Percentiles rank a stretch among this genome's conserved stretches.
Conservation (phyloP, 2,888 invertebrate genomes). For the Antheraea yamamai region DNA sequence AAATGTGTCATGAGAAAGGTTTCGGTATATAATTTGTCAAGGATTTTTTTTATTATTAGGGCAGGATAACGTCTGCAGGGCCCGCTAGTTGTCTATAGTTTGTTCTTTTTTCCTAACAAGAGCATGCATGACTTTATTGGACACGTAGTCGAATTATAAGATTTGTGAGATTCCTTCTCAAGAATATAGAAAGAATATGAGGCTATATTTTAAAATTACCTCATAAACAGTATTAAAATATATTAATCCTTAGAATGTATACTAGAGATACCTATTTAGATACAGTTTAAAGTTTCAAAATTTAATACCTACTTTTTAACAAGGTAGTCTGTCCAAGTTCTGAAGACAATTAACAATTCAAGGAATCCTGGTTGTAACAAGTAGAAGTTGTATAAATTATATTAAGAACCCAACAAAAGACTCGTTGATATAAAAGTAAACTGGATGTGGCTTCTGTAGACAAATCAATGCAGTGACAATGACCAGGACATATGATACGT, state of each 20-base stretch:
- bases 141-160: no score
- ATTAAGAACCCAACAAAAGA: slow-evolving; percentile 52
- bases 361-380: slow-evolving; percentile 61
- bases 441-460: slow-evolving; percentile 32
- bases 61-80: no score
- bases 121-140: no score
- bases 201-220: not conserved
- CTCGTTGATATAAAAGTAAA: slow-evolving; percentile 11
- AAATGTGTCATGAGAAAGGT: no score
- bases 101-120: no score
- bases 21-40: no score
- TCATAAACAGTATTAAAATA: not conserved
- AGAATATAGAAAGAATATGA: no score
- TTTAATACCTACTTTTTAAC: slow-evolving; percentile 40
- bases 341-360: slow-evolving; percentile 66
- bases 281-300: not conserved
- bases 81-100: no score
- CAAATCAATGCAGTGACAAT: slow-evolving; percentile 9
- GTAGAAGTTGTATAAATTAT: slow-evolving; percentile 61
- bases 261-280: not conserved
- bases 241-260: not conserved
- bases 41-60: no score
- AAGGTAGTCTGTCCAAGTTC: slow-evolving; percentile 46
- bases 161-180: no score
- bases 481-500: slow-evolving; percentile 15